Evolutionary conservation across 2,113 vertebrate species (phyloP).

Genomic region (Thunnus thynnus): DNA sequence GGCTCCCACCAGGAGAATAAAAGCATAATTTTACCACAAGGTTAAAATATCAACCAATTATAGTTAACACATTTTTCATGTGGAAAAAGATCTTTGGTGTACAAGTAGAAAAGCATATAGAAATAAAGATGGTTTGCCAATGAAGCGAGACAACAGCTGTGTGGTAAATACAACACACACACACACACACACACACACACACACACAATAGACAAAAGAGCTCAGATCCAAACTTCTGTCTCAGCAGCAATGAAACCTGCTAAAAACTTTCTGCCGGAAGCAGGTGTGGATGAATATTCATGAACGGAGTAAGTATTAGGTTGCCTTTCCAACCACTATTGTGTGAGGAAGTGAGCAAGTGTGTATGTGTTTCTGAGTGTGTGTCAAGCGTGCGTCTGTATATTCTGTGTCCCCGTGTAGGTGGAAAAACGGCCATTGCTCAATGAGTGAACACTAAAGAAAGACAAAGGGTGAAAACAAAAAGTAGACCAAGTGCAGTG

Average conservation of each 20-base stretch:
- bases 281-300: constrained; percentile 87
- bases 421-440: constrained; percentile 75
- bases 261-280: constrained; percentile 73
- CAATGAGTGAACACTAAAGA: constrained; percentile 63
- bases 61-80: constrained; percentile 42
- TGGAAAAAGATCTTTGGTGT: constrained; percentile 36
- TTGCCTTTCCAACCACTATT: constrained; percentile 67
- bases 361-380: background rate
- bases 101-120: constrained; percentile 3
- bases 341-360: constrained; percentile 53
- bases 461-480: constrained; percentile 66
- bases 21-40: constrained; percentile 54
- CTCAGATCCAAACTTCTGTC: constrained; percentile 70
- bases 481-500: constrained; percentile 51
- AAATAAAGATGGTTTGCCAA: constrained; percentile 30
- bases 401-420: constrained; percentile 60
- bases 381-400: constrained; percentile 30
- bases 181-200: constrained; percentile 29
- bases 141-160: constrained; percentile 21
- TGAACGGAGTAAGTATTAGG: constrained; percentile 59
- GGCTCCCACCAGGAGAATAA: constrained; percentile 43
- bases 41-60: constrained; percentile 62
- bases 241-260: constrained; percentile 72
- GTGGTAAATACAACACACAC: constrained; percentile 6
- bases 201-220: constrained; percentile 44